Percentiles rank a stretch among this genome's conserved stretches.
Evolutionary conservation across 2,797 vertebrate species (phyloP).

Genomic region (Brotula barbata): DNA sequence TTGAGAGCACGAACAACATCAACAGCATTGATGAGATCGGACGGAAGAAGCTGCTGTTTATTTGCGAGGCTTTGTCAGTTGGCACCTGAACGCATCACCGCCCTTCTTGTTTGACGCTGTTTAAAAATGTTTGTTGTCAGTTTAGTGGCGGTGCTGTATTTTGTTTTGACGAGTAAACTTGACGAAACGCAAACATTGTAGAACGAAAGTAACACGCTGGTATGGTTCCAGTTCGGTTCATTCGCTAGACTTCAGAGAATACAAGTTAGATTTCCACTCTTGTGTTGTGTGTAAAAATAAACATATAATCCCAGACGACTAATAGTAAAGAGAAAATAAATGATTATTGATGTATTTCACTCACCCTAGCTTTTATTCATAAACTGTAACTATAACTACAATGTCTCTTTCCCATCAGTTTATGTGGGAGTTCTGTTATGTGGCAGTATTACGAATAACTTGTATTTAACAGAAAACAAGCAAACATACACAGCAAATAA

Average conservation of each 20-base stretch:
- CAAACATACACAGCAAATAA: not conserved
- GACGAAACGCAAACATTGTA: not conserved
- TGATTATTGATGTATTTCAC: not conserved
- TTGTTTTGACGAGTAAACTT: slow-evolving; percentile 31
- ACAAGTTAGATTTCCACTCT: not conserved
- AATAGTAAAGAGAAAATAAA: not conserved
- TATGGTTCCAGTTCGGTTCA: not conserved
- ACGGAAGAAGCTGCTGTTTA: slow-evolving; percentile 4
- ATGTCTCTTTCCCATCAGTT: not conserved
- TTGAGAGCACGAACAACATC: not conserved
- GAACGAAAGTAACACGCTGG: not conserved
- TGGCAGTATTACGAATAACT: too few species aligned
- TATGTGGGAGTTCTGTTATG: too few species aligned
- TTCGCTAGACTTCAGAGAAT: too few species aligned
- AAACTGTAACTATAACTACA: not conserved
- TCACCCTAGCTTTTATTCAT: not conserved
- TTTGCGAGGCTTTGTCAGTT: slow-evolving; percentile 21
- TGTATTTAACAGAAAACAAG: not conserved
- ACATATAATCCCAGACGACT: not conserved
- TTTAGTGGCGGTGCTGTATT: not conserved
- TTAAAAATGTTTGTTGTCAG: not conserved
- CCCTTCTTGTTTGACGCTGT: too few species aligned
- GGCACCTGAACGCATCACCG: slow-evolving; percentile 4
- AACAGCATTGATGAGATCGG: not conserved
- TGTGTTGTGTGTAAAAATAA: slow-evolving; percentile 5